Evolutionary conservation across 92 coral and sea anemone genomes (phyloP).

Genomic region (Zoanthus sociatus): DNA sequence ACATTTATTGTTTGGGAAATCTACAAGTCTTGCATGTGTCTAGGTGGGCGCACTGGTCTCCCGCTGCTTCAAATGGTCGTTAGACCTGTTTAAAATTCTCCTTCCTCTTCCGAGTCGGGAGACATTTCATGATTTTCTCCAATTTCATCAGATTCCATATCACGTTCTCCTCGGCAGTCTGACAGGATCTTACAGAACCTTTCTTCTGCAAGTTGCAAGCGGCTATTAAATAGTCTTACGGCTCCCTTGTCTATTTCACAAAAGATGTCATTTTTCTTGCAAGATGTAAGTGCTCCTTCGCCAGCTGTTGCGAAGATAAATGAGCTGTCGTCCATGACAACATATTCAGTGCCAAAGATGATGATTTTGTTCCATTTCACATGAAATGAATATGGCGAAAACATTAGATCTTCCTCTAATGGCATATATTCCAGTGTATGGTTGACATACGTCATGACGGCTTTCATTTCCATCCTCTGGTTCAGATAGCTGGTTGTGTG

Average conservation of each 20-base stretch:
- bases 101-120: constrained; percentile 31
- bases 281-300: constrained; percentile 1
- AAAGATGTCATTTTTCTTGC: constrained; percentile 49
- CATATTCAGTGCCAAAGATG: constrained; percentile 51
- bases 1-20: constrained; percentile 41
- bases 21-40: constrained; percentile 41
- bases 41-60: constrained; percentile 43
- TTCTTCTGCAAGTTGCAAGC: neutral
- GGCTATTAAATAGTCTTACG: constrained; percentile 29
- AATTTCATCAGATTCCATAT: constrained; percentile 20
- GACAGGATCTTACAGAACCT: constrained; percentile 19
- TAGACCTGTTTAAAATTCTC: constrained; percentile 14
- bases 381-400: too few relatives aligned
- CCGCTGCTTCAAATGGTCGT: constrained; percentile 50
- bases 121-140: constrained; percentile 23
- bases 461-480: too few relatives aligned
- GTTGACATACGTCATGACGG: too few relatives aligned
- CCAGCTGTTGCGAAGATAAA: constrained; percentile 39
- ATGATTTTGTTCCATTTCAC: constrained; percentile 38
- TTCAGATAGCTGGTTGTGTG: too few relatives aligned
- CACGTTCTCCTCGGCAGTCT: constrained; percentile 46
- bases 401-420: too few relatives aligned
- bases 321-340: constrained; percentile 37
- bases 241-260: constrained; percentile 19
- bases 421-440: too few relatives aligned